Base-by-base conservation (phyloP, 2,888 invertebrate species). In the Andrena camellia region DNA sequence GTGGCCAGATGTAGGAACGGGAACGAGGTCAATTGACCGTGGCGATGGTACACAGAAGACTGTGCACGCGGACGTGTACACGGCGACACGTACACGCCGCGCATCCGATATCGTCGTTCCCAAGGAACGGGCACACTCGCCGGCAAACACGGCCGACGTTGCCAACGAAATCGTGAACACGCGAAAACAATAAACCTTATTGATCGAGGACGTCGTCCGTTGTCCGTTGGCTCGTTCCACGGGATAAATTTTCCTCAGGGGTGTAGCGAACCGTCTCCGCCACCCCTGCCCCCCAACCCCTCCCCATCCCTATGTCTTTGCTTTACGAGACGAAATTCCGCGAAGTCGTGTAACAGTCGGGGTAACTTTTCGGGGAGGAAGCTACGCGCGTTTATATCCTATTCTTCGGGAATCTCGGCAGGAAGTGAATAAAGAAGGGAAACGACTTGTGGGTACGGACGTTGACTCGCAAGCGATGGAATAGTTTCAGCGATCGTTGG, bases 21-120 rank as follows among this genome's bases (percentile, higher is more conserved):
- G 77, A 85, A 86, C 85, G 86, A 77, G 86, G 83, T 86, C 86
- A 81, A 86, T 78, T 83, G 86, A 83, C 83, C 76, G 74, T 75
- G 78, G 33, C 66, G 63, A n/a, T 73, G 63, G 52, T 64, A 54
- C 81, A 67, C 67, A 75, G 48, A 68, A 69, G 67, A 70, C 20
- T 54, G 35, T 20, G 17, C 48, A 57, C 54, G 52, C 48, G 23
- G 68, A 60, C 69, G 75, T 63, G 75, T 71, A 35, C 70, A 59
- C 33, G 60, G 42, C 60, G 62, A 67, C 66, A 71, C 54, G 33
- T 48, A 59, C 26, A 8, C 42, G 33, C 17, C 54, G 63, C 52
- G 48, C 70, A 33, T 64, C 59, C 69, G 69, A 76, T 48, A 59
- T 68, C 23, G 64, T 66, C 76, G 76, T 75, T 50, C 29, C 82